Conservation (phyloP, 2,113 vertebrate species). For the Gambusia affinis region DNA sequence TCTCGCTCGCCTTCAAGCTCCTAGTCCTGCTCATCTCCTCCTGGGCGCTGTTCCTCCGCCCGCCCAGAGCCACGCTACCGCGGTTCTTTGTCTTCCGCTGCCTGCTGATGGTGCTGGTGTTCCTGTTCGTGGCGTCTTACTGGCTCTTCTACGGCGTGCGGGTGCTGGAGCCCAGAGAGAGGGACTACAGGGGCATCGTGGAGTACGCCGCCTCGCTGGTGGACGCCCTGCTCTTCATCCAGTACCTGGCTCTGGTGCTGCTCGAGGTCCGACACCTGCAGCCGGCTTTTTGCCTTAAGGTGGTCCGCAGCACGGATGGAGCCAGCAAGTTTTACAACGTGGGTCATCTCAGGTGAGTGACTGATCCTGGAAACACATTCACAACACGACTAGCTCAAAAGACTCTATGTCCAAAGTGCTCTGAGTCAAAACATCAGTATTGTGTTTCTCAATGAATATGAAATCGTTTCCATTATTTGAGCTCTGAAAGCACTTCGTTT, state of each 20-base stretch:
- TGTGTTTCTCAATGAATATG: no score
- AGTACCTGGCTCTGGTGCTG: conserved; percentile 91
- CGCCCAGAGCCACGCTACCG: conserved; percentile 86
- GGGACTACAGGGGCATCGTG: conserved; percentile 88
- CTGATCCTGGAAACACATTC: not conserved
- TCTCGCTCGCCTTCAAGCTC: conserved; percentile 94
- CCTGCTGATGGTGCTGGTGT: conserved; percentile 90
- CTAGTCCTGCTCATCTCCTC: conserved; percentile 91
- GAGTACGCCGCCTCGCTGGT: conserved; percentile 91
- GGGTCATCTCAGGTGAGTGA: conserved; percentile 88
- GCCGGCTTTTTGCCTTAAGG: conserved; percentile 93
- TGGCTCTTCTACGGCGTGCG: conserved; percentile 93
- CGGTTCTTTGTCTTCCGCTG: conserved; percentile 89
- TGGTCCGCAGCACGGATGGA: conserved; percentile 89
- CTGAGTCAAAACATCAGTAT: no score
- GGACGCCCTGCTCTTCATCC: conserved; percentile 91
- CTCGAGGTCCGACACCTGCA: conserved; percentile 92
- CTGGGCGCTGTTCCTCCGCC: conserved; percentile 92
- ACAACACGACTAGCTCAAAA: not conserved
- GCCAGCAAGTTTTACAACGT: conserved; percentile 92
- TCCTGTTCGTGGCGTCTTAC: conserved; percentile 90
- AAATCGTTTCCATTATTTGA: no score
- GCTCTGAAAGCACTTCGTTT: no score
- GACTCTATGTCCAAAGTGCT: no score
- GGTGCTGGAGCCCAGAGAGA: conserved; percentile 85